Percentiles rank a stretch among this genome's conserved stretches.
Evolutionary conservation across 2,113 vertebrate species (phyloP).

Genomic region (Eudorcas thomsonii): DNA sequence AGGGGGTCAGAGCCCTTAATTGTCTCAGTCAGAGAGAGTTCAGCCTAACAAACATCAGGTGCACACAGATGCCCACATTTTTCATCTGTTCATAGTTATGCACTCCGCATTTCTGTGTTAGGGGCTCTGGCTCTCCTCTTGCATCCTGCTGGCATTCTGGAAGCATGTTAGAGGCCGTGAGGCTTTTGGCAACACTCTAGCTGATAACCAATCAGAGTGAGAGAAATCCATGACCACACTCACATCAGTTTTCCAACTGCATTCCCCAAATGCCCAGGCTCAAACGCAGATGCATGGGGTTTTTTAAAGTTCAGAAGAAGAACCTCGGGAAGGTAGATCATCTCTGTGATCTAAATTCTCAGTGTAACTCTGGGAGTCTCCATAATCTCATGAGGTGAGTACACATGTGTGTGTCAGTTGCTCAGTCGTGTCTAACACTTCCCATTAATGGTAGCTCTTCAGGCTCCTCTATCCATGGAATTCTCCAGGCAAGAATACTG

Average conservation of each 20-base stretch:
- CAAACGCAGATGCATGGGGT: background rate
- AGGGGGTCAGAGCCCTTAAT: background rate
- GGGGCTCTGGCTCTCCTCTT: background rate
- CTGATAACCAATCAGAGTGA: background rate
- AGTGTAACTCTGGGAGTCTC: background rate
- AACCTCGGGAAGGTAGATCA: background rate
- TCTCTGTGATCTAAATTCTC: background rate
- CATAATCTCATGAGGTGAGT: background rate
- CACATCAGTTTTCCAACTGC: background rate
- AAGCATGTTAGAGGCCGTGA: background rate
- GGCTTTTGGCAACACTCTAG: background rate
- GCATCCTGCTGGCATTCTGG: background rate
- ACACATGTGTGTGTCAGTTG: background rate
- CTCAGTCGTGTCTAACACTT: background rate
- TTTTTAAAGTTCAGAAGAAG: background rate
- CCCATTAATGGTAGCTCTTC: background rate
- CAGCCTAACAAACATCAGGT: fast-evolving
- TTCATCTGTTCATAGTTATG: background rate
- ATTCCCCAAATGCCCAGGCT: too few species aligned
- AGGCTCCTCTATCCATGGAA: background rate
- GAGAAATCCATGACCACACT: background rate
- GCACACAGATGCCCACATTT: fast-evolving
- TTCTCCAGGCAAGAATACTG: background rate
- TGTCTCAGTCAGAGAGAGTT: background rate
- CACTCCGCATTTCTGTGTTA: background rate